Evolutionary conservation across 2,888 invertebrate species (phyloP).

Genomic region (Synergus gifuensis): DNA sequence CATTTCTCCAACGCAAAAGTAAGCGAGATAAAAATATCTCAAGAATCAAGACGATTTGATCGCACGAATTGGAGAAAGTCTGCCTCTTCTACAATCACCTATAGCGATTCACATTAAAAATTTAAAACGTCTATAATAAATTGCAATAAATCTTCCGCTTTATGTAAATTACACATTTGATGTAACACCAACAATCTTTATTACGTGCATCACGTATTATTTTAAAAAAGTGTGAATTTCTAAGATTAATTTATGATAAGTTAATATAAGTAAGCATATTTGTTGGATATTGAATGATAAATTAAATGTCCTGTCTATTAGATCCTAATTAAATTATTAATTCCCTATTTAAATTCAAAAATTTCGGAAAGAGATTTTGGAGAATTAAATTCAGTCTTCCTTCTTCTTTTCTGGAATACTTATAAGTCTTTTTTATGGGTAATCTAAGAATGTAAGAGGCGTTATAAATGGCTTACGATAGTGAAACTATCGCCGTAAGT

Average conservation of each 20-base stretch:
- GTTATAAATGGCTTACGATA: constrained; percentile 42
- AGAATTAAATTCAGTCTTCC: not conserved
- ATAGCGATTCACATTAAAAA: constrained; percentile 8
- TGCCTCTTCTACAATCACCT: not conserved
- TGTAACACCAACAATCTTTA: not conserved
- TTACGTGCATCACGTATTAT: not conserved
- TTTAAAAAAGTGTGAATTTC: not conserved
- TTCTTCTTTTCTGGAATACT: not conserved
- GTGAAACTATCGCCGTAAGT: constrained; percentile 53
- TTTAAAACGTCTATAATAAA: not conserved
- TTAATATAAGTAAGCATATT: not conserved
- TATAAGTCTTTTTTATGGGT: not conserved
- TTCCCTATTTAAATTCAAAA: too few relatives aligned
- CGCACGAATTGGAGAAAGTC: constrained; percentile 24
- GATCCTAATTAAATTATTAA: too few relatives aligned
- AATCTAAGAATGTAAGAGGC: not conserved
- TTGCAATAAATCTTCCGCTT: not conserved
- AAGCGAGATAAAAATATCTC: constrained; percentile 33
- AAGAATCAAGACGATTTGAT: constrained; percentile 34
- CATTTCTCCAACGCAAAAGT: constrained; percentile 32
- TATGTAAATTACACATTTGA: not conserved
- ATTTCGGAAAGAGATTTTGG: too few relatives aligned
- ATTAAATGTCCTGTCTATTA: too few relatives aligned
- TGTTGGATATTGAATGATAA: not conserved
- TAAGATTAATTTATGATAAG: not conserved